Evolutionary conservation across 2,888 invertebrate species (phyloP).

Genomic region (Quadroppia sp.): DNA sequence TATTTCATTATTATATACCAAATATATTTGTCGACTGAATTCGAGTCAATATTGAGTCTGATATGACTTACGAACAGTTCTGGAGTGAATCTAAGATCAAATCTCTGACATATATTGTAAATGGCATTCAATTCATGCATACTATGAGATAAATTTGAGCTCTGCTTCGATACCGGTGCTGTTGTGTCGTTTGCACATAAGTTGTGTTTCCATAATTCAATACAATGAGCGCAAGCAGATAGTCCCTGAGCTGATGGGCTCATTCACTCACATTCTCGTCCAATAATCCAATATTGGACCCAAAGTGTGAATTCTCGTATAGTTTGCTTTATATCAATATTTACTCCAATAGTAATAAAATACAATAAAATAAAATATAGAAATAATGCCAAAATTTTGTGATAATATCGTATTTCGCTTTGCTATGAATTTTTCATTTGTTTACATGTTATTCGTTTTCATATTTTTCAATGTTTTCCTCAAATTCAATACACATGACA

Average conservation of each 20-base stretch:
- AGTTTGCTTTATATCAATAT: not conserved
- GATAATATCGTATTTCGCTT: not conserved
- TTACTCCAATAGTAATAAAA: conserved; percentile 30
- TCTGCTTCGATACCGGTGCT: not conserved
- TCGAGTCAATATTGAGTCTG: not conserved
- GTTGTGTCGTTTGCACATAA: not conserved
- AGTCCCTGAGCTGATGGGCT: conserved; percentile 33
- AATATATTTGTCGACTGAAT: not conserved
- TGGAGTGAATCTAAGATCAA: not conserved
- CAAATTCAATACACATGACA: too few relatives aligned
- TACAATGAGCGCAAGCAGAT: conserved; percentile 13
- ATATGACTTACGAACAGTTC: not conserved
- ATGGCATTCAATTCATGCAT: conserved; percentile 22
- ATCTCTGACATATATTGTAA: conserved; percentile 1
- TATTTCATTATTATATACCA: not conserved
- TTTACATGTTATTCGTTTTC: not conserved
- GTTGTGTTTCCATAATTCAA: conserved; percentile 26
- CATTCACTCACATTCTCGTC: not conserved
- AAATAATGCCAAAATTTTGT: not conserved
- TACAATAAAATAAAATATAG: conserved; percentile 31
- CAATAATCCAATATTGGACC: conserved; percentile 29
- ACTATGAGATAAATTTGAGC: conserved; percentile 16
- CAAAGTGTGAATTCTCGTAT: conserved; percentile 15
- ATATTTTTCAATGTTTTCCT: too few relatives aligned
- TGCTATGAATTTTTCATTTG: not conserved